These are phyloP conservation scores for Pollenia labialis DNA, from an alignment of 2,888 invertebrate species.

Conservation along the genomic window DNA sequence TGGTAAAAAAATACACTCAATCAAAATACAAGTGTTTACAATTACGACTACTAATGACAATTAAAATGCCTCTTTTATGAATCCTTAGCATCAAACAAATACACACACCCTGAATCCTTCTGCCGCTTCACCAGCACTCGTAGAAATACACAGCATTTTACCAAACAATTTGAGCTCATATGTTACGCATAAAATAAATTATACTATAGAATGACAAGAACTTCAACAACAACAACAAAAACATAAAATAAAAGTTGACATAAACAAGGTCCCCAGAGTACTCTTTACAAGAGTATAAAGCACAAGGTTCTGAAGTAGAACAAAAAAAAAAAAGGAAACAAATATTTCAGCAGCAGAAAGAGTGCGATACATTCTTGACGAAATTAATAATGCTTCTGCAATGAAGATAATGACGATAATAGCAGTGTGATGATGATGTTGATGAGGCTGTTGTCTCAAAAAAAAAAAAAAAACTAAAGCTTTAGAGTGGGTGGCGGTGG, in stretches of 20 bases:
- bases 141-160: slow-evolving; percentile 48
- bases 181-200: slow-evolving; percentile 79
- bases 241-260: slow-evolving; percentile 79
- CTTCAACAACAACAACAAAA: background rate
- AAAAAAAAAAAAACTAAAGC: slow-evolving; percentile 12
- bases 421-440: slow-evolving; percentile 42
- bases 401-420: slow-evolving; percentile 55
- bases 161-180: slow-evolving; percentile 75
- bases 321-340: slow-evolving; percentile 41
- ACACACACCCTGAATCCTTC: slow-evolving; percentile 34
- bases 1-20: slow-evolving; percentile 57
- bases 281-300: slow-evolving; percentile 78
- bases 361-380: slow-evolving; percentile 23
- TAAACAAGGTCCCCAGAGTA: slow-evolving; percentile 84
- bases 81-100: slow-evolving; percentile 62
- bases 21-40: slow-evolving; percentile 72
- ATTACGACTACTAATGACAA: slow-evolving; percentile 72
- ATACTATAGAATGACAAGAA: slow-evolving; percentile 75
- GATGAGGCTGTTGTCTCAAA: slow-evolving; percentile 20
- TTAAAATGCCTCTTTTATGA: slow-evolving; percentile 68
- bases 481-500: slow-evolving; percentile 53
- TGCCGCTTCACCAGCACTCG: background rate
- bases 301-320: slow-evolving; percentile 57
- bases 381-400: slow-evolving; percentile 7
- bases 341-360: slow-evolving; percentile 49